Evolutionary conservation across 2,113 vertebrate genomes (phyloP), one percentile per base, ranked within the genome.

Genomic region (Oryctolagus cuniculus): DNA sequence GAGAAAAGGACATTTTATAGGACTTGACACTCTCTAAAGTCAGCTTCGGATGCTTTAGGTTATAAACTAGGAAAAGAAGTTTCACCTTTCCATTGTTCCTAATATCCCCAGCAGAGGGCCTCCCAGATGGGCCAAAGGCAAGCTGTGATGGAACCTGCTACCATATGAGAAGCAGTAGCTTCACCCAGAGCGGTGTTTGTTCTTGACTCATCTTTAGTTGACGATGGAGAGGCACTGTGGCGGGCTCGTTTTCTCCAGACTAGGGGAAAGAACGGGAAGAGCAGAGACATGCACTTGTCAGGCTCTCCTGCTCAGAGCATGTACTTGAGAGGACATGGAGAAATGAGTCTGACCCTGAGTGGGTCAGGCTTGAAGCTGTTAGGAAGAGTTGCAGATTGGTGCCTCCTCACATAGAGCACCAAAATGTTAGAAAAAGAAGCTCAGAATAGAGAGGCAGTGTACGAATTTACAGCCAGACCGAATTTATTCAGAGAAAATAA

Each of bases 71-170:
- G 22, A 6, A 70, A 44, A 85, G 4, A 15, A 31, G 3, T 21
- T 16, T 36, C 6, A 5, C 27, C 31, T 85, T 58, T 58, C 17
- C 69, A 9, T 3, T 34, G 16, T 70, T 78, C 67, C 44, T 0
- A 4, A 3, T 49, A 49, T 89, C n/a, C 44, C 69, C 96, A 86
- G 69, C 74, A 93, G 94, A 79, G 58, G 66, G 53, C 89, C 13
- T 64, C 29, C 11, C 31, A 27, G 25, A 24, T 38, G 12, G 4
- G 73, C 31, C 15, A 2, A 25, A 34, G 6, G 24, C 34, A 55
- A 16, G 24, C 7, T 1, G 0, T 44, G 0, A 19, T 12, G 17
- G 9, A 15, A 17, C 36, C 34, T 9, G 4, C 31, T 19, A 25
- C 3, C 0, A 11, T 61, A 15, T 11, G 16, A 17, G 2, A 25